Evolutionary conservation across 2,113 vertebrate genomes (phyloP), one percentile per base, ranked within the genome.

Genomic region (Bufo bufo): DNA sequence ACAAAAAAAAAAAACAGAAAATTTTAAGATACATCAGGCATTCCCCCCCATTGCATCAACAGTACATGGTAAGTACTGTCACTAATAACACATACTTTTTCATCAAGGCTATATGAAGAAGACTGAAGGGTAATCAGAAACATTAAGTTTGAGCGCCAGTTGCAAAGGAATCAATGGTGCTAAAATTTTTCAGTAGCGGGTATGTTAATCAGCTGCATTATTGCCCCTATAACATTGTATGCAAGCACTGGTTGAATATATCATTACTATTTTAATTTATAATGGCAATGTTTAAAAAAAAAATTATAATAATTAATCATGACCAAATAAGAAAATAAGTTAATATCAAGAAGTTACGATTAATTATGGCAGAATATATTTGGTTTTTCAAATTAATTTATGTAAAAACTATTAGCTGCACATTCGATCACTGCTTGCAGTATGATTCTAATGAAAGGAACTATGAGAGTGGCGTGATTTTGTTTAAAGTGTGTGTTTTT

Each of bases 21-120:
- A 43, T 81, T 59, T 59, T 14, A 43, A 69, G 71, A 69, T 33
- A 84, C 23, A 16, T 84, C 63, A 84, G 82, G 82, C 47, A 66
- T 69, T 82, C 20, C 63, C 49, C 49, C 50, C 66, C 33, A n/a
- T 69, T 87, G 72, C 63, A 87, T 59, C 77, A 80, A 87, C 63
- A 71, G 65, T 81, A 81, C 77, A 71, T 80, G 85, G 85, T 87
- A 87, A 87, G 85, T 87, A 81, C 85, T 71, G 77, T 20, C 49
- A 87, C 85, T 87, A 87, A 87, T 81, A 72, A 87, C 49, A 65
- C 85, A 80, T 87, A 87, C 85, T 87, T 87, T 87, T 87, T 87
- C 77, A 87, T 87, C 85, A 87, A 87, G 85, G 85, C 77, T 43
- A 87, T 72, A 80, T 81, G 85, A 87, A 87, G 85, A 87, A 63